These are phyloP conservation scores for Scrobipalpa atriplicella DNA, from an alignment of 2,888 invertebrate species.

Conservation along the genomic window DNA sequence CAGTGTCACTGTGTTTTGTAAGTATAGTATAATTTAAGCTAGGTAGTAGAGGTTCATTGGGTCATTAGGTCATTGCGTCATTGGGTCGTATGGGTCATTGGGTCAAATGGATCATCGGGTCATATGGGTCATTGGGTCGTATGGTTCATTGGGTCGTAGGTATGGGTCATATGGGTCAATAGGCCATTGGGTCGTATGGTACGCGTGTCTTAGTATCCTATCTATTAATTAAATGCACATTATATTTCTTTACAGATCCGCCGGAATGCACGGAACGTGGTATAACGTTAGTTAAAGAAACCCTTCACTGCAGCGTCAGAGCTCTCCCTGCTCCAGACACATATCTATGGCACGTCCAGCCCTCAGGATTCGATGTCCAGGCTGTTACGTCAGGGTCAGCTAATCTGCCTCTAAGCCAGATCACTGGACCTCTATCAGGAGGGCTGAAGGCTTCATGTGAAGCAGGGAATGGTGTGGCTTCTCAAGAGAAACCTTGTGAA, in stretches of 20 bases:
- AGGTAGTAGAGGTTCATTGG: too few relatives aligned
- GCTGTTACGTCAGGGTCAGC: conserved; percentile 71
- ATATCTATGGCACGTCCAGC: conserved; percentile 74
- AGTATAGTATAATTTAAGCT: conserved; percentile 39
- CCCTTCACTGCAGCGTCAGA: conserved; percentile 64
- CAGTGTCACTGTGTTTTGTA: conserved; percentile 66
- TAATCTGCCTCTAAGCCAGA: conserved; percentile 62
- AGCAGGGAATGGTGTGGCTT: conserved; percentile 70
- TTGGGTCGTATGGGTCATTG: too few relatives aligned
- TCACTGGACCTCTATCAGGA: conserved; percentile 65
- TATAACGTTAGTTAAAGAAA: conserved; percentile 62
- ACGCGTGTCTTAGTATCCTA: too few relatives aligned
- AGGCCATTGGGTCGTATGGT: too few relatives aligned
- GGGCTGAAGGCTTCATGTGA: conserved; percentile 65
- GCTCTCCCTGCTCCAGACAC: conserved; percentile 68
- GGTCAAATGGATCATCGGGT: too few relatives aligned
- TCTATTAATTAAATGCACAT: not conserved
- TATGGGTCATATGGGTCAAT: too few relatives aligned
- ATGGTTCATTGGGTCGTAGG: too few relatives aligned
- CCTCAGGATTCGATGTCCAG: conserved; percentile 63
- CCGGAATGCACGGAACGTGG: conserved; percentile 70
- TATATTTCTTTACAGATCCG: conserved; percentile 53
- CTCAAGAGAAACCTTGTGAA: conserved; percentile 67
- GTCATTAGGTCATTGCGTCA: too few relatives aligned
- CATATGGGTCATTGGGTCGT: too few relatives aligned